Conservation (phyloP, 2,797 vertebrate genomes). For the Cyclopterus lumpus region DNA sequence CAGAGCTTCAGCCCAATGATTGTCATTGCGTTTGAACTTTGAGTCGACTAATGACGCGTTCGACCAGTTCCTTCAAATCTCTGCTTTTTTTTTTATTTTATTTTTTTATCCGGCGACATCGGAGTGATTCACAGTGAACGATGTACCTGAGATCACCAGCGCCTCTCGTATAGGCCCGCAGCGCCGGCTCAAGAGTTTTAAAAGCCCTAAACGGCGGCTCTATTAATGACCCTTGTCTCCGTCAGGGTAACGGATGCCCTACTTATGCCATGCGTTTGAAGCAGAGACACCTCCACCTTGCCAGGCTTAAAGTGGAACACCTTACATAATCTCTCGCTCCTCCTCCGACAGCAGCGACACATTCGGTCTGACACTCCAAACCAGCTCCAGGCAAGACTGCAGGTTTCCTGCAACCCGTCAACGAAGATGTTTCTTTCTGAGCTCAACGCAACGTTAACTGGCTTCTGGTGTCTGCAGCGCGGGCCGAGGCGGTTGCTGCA, state of each 20-base stretch:
- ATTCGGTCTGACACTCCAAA: constrained; percentile 4
- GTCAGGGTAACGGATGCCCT: constrained; percentile 13
- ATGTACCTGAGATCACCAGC: constrained; percentile 34
- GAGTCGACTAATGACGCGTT: constrained; percentile 3
- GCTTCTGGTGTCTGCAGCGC: no score
- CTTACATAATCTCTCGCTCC: constrained; percentile 22
- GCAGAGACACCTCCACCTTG: constrained; percentile 20
- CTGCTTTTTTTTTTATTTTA: no score
- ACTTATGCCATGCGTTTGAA: constrained; percentile 40
- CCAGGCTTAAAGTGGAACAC: constrained; percentile 6
- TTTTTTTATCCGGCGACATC: neutral
- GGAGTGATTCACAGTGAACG: neutral
- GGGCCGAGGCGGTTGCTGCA: neutral
- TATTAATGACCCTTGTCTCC: constrained; percentile 40
- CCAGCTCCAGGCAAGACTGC: constrained; percentile 1
- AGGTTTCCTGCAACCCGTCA: neutral
- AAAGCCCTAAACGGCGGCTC: constrained; percentile 20
- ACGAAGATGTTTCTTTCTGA: no score
- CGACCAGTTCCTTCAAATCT: neutral
- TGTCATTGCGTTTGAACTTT: constrained; percentile 17
- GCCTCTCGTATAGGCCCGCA: constrained; percentile 10
- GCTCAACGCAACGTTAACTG: neutral
- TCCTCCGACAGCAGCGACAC: constrained; percentile 17
- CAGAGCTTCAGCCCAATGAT: neutral
- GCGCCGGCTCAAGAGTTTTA: constrained; percentile 46